Base-by-base conservation (phyloP, 2,888 invertebrate species). In the Dichetophora obliterata region DNA sequence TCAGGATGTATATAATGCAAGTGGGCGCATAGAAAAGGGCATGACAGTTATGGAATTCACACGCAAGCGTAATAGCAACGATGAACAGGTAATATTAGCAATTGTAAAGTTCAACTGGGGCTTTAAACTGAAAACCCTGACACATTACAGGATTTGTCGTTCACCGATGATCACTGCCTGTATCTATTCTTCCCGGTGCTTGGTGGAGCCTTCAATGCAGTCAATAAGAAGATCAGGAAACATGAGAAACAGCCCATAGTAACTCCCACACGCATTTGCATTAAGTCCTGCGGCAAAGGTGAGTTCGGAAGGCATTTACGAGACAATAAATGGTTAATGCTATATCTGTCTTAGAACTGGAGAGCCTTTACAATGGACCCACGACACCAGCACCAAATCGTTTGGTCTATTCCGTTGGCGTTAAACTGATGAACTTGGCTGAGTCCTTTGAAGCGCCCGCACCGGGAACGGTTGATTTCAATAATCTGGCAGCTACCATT, bases 141-240 rank as follows among this genome's bases (percentile, higher is more conserved):
- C 75, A n/a, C 78, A 22, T 61, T 84, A 0, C 88, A 93, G 92
- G 96, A 97, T 87, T 90, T 95, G 19, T 93, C 94, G 0, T 96
- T 97, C 89, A 94, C 95, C 1, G 94, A 96, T 84, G 92, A 93
- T 0, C 92, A 94, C 77, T 97, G 97, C 83, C 90, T 95, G 52
- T 96, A 95, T 89, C 91, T 97, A 91, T 94, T 97, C 92, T 97
- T 95, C 91, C 94, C 96, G 2, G 92, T 95, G 0, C 92, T 93
- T 84, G 97, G 97, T 8, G 97, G 97, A 0, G 91, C 91, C 3
- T 96, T 94, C 87, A 94, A 96, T 86, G 91, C 94, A 4, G 95
- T 95, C 24, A 96, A 94, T 89, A 97, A 97, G 88, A 94, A 95
- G 81, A 95, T 95, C 34, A 91, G 93, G 81, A 96, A 95, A 83